Evolutionary conservation across 2,113 vertebrate genomes (phyloP).

Genomic region (Clarias batrachus): DNA sequence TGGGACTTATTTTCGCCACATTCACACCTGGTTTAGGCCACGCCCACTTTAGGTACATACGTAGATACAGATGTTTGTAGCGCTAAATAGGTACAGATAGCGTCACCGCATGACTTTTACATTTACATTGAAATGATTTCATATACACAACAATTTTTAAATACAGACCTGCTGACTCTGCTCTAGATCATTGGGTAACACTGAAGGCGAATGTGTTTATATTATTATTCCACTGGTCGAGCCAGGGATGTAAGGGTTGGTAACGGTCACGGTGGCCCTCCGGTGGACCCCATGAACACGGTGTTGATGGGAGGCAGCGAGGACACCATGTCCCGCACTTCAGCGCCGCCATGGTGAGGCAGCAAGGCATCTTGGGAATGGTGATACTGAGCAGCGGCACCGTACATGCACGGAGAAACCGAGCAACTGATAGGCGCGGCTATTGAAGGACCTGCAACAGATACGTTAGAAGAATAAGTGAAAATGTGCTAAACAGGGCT

Average conservation of each 20-base stretch:
- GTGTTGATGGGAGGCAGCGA: slow-evolving; percentile 96
- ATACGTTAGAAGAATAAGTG: not conserved
- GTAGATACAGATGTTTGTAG: not conserved
- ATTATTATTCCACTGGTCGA: no score
- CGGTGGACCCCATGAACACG: slow-evolving; percentile 88
- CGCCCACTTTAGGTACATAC: not conserved
- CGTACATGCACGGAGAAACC: slow-evolving; percentile 91
- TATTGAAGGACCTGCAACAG: slow-evolving; percentile 71
- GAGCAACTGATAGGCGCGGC: slow-evolving; percentile 71
- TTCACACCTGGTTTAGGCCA: not conserved
- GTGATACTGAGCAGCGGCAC: slow-evolving; percentile 74
- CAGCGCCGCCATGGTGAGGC: slow-evolving; percentile 67
- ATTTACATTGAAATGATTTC: not conserved
- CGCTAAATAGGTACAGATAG: not conserved
- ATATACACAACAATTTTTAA: not conserved
- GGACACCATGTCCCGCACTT: slow-evolving; percentile 81
- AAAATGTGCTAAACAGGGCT: not conserved
- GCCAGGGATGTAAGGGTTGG: not conserved
- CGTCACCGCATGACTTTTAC: no score
- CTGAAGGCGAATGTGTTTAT: slow-evolving; percentile 2
- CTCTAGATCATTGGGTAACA: slow-evolving; percentile 1
- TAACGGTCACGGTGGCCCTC: slow-evolving; percentile 79
- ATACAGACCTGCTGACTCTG: slow-evolving; percentile 15
- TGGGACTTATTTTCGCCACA: not conserved
- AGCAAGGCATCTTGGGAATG: slow-evolving; percentile 80